Evolutionary conservation across 2,113 vertebrate species (phyloP), one percentile per base, ranked within the genome.

Genomic region (Oreocharis arfaki): DNA sequence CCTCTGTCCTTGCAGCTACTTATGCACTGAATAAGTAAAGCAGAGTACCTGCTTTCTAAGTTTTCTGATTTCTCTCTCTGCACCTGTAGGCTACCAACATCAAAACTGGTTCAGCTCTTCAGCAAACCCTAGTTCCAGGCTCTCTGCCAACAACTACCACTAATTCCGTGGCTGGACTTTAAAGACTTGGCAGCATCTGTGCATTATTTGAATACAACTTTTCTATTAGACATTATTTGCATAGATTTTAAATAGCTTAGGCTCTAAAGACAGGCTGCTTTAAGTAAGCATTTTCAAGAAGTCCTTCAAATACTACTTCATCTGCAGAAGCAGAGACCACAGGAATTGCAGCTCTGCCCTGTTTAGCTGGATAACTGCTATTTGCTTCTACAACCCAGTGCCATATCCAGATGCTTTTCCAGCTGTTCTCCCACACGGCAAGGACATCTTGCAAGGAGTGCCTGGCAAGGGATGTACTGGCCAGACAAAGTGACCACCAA

Each of bases 211-310:
- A 89, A 93, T 81, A 63, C 30, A 86, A 78, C 60, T 86, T 77
- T 90, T 52, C 71, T 59, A 78, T 52, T 41, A 81, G 52, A 75
- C 84, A 71, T 70, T 81, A 95, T 96, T 92, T 95, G 93, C 93
- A 67, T 93, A 56, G 64, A 86, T 47, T 90, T 88, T 35, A 77
- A 90, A 75, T 22, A 84, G 71, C 80, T 92, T 47, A 81, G 33
- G 59, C 68, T 88, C 42, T 46, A 65, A 71, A 71, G 42, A 57
- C 59, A 41, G 35, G 30, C 52, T 81, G 76, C 33, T 90, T 95
- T 95, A 81, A 89, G 41, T 44, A 74, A 39, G 46, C 13, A 30
- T 61, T 74, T 92, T 73, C 13, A 12, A 64, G 28, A 88, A 74
- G 59, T n/a, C 33, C 71, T 90, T 94, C 52, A 92, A 92, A 86